These are phyloP conservation scores for Mimachlamys varia DNA, from an alignment of 2,888 invertebrate genomes.

Conservation along the genomic window DNA sequence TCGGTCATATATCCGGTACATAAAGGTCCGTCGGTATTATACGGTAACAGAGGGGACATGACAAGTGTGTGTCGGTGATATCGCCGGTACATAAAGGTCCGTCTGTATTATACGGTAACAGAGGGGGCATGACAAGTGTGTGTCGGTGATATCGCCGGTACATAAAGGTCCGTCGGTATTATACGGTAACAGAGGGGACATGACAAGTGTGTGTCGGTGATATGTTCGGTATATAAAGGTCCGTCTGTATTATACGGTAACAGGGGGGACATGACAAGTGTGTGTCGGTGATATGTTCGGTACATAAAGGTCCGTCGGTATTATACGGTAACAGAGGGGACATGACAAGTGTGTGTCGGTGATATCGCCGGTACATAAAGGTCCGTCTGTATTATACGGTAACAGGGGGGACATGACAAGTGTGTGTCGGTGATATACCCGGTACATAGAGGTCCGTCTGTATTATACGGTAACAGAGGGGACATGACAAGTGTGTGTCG, in stretches of 20 bases:
- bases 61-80: neutral
- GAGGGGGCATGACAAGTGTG: neutral
- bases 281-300: neutral
- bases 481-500: neutral
- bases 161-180: neutral
- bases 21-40: neutral
- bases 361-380: neutral
- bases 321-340: no score
- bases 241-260: neutral
- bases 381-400: neutral
- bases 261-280: neutral
- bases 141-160: neutral
- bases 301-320: neutral
- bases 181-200: no score
- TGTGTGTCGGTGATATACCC: neutral
- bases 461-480: neutral
- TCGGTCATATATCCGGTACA: neutral
- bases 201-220: neutral
- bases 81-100: neutral
- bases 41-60: no score
- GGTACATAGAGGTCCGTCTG: neutral
- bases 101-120: neutral
- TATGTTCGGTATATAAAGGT: neutral
- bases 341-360: neutral
- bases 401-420: neutral